phyloP scores from a whole-genome alignment of 2,797 vertebrate species.

The Hippopotamyrus pictus region DNA sequence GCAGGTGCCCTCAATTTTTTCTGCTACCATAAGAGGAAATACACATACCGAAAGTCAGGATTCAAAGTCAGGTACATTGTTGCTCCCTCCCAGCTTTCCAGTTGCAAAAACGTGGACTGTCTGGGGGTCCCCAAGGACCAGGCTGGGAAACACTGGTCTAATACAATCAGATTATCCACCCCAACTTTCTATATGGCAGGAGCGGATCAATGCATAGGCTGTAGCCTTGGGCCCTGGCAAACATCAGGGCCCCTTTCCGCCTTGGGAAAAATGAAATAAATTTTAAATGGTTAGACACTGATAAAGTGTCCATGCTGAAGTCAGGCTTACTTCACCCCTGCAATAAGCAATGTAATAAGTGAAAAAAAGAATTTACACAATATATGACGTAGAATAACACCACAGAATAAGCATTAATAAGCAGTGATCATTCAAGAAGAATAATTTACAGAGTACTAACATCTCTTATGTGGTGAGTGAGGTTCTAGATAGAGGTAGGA shows the following conservation, averaged over 20 bases:
- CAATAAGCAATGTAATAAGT: neutral
- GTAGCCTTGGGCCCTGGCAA: neutral
- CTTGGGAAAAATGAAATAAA: neutral
- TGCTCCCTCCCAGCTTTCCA: neutral
- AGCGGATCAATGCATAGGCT: neutral
- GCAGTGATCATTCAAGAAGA: neutral
- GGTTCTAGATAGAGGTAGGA: neutral
- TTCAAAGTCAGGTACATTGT: neutral
- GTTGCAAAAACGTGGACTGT: neutral
- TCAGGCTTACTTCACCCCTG: neutral
- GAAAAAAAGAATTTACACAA: neutral
- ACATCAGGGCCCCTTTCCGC: neutral
- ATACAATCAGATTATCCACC: neutral
- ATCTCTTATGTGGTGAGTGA: neutral
- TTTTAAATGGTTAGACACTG: neutral
- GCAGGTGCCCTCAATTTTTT: neutral
- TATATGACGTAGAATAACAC: neutral
- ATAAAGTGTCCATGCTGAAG: neutral
- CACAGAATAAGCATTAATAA: neutral
- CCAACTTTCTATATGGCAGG: neutral
- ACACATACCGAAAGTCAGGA: neutral
- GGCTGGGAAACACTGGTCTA: neutral
- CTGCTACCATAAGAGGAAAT: neutral
- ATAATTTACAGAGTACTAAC: neutral
- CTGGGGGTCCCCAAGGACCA: neutral